Conservation (phyloP, 1,140 invertebrate species). For the Leptonema lineaticorne region DNA sequence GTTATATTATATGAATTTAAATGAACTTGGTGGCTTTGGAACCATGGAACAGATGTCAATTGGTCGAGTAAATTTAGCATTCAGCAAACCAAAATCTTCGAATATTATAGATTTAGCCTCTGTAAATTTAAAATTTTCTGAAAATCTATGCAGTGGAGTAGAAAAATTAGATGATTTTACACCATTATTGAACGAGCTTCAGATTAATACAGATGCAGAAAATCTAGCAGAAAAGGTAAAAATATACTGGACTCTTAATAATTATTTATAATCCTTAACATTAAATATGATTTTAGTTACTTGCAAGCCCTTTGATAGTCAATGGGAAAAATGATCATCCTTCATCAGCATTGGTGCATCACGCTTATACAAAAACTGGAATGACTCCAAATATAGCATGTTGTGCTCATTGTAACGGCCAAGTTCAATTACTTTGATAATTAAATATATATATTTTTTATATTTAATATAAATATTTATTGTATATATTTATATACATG, state of each 20-base stretch:
- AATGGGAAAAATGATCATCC: slow-evolving; percentile 38
- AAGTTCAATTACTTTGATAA: slow-evolving; percentile 40
- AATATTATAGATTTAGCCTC: slow-evolving; percentile 53
- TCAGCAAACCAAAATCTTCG: slow-evolving; percentile 51
- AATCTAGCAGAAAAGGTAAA: slow-evolving; percentile 41
- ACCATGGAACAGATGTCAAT: slow-evolving; percentile 50
- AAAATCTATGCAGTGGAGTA: slow-evolving; percentile 51
- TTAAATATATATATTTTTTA: not conserved
- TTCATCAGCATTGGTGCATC: slow-evolving; percentile 33
- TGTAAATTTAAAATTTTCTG: slow-evolving; percentile 53
- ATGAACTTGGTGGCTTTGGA: slow-evolving; percentile 43
- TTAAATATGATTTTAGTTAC: slow-evolving; percentile 28
- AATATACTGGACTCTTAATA: not conserved
- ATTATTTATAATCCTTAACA: not conserved
- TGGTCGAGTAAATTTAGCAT: slow-evolving; percentile 52
- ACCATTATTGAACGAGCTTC: slow-evolving; percentile 48
- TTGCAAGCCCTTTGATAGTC: slow-evolving; percentile 35
- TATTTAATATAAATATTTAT: not conserved
- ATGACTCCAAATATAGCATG: slow-evolving; percentile 39
- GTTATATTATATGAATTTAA: slow-evolving; percentile 36
- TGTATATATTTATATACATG: not conserved
- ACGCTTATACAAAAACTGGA: slow-evolving; percentile 39
- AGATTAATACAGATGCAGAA: slow-evolving; percentile 50
- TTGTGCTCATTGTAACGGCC: slow-evolving; percentile 39
- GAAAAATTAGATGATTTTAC: slow-evolving; percentile 49